These are phyloP conservation scores for Spongilla lacustris DNA, from an alignment of 37 sponge, comb jelly and placozoan species.

Conservation along the genomic window DNA sequence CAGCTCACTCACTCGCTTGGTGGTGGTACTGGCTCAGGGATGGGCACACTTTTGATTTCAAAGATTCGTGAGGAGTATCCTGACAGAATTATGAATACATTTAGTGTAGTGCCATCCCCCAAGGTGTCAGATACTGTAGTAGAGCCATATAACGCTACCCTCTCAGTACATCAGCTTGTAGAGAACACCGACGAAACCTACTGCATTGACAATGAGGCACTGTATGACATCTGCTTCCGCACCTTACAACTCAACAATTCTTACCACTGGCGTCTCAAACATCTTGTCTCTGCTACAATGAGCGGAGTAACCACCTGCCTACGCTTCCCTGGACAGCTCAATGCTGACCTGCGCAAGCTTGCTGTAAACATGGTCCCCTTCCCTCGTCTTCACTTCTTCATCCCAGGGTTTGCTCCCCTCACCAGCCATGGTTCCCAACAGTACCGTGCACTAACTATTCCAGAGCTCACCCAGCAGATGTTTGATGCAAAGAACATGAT, in stretches of 20 bases:
- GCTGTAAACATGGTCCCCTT: constrained; percentile 99
- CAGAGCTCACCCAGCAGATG: constrained; percentile 99
- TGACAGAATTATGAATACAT: constrained; percentile 96
- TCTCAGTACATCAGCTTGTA: constrained; percentile 99
- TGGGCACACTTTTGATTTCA: constrained; percentile 98
- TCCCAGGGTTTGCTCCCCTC: constrained; percentile 98
- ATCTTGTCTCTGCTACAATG: constrained; percentile 97
- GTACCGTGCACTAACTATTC: constrained; percentile 93
- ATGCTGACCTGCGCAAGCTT: constrained; percentile 95
- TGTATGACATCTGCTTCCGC: constrained; percentile 98
- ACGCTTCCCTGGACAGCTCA: constrained; percentile 97
- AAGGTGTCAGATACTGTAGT: constrained; percentile 91
- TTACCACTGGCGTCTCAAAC: constrained; percentile 93
- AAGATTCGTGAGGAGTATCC: constrained; percentile 98
- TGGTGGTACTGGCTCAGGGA: constrained; percentile 94
- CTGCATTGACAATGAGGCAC: constrained; percentile 97
- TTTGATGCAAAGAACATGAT: constrained; percentile 99
- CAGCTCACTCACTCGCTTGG: constrained; percentile 96
- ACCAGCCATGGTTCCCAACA: constrained; percentile 98
- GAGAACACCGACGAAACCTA: constrained; percentile 99
- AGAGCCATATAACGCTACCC: constrained; percentile 89
- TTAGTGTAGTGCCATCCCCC: constrained; percentile 96
- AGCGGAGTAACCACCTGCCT: constrained; percentile 96
- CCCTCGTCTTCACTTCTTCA: constrained; percentile 99
- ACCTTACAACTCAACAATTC: constrained; percentile 95